Evolutionary conservation across 2,113 vertebrate genomes (phyloP).

Genomic region (Myodes glareolus): DNA sequence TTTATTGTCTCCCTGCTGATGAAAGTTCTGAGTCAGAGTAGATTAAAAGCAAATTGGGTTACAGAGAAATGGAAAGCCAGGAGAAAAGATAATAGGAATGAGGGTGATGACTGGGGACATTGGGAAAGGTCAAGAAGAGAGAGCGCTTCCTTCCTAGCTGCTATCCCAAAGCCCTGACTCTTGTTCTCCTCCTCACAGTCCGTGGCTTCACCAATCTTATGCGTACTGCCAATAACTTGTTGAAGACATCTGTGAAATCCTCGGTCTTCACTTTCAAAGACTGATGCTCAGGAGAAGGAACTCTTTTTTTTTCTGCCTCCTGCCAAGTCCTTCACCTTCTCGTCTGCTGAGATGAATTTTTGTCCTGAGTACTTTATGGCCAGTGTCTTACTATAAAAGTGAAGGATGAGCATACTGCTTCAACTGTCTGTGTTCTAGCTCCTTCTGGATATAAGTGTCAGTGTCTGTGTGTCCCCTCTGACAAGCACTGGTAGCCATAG

Average conservation of each 20-base stretch:
- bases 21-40: neutral
- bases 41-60: neutral
- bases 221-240: constrained; percentile 26
- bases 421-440: neutral
- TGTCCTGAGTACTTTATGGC: neutral
- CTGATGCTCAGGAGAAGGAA: neutral
- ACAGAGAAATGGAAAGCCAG: neutral
- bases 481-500: neutral
- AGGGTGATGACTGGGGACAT: neutral
- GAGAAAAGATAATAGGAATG: neutral
- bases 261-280: constrained; percentile 11
- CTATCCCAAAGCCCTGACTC: neutral
- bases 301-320: neutral
- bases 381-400: neutral
- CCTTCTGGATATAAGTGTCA: neutral
- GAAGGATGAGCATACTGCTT: neutral
- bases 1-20: neutral
- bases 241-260: constrained; percentile 55
- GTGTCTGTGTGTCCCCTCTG: neutral
- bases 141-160: rapidly evolving
- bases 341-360: neutral
- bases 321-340: neutral
- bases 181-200: constrained; percentile 3
- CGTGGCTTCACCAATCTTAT: neutral
- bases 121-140: neutral